phyloP scores from a whole-genome alignment of 2,888 invertebrate genomes.

The Gortyna flavago region DNA sequence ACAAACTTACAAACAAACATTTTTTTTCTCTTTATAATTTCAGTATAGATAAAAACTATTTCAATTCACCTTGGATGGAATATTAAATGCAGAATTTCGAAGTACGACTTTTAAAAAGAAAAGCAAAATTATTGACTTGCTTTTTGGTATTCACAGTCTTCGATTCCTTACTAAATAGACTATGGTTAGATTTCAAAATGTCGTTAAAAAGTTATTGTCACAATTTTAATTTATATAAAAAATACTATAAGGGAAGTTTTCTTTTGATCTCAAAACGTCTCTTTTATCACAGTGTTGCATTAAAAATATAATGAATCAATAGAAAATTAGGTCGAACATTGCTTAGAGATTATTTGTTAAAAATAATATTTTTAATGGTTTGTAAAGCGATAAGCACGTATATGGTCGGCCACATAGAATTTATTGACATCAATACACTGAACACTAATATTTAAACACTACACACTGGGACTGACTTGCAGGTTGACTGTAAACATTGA shows the following conservation, averaged over 20 bases:
- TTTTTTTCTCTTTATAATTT: neutral
- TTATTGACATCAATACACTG: conserved; percentile 38
- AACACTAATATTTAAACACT: conserved; percentile 19
- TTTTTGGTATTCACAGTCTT: conserved; percentile 81
- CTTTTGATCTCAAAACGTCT: conserved; percentile 51
- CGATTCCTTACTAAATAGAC: conserved; percentile 68
- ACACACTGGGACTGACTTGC: conserved; percentile 4
- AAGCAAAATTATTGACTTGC: conserved; percentile 69
- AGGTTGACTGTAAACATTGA: conserved; percentile 5
- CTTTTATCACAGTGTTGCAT: conserved; percentile 65
- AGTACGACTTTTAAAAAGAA: conserved; percentile 53
- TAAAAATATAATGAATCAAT: conserved; percentile 52
- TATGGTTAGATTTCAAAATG: conserved; percentile 57
- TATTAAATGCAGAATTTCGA: conserved; percentile 53
- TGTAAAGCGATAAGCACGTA: conserved; percentile 42
- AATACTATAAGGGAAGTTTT: conserved; percentile 45
- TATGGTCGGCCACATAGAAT: conserved; percentile 24
- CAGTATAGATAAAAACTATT: conserved; percentile 39
- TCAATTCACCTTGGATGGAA: conserved; percentile 66
- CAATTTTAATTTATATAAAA: conserved; percentile 50
- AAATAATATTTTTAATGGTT: conserved; percentile 1
- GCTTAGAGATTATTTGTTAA: conserved; percentile 1
- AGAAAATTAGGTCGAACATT: conserved; percentile 24
- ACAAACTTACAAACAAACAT: neutral
- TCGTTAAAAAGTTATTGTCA: conserved; percentile 64